These are phyloP conservation scores for Eucidaris tribuloides DNA, from an alignment of 35 echinoderm and acorn worm genomes.

Conservation along the genomic window DNA sequence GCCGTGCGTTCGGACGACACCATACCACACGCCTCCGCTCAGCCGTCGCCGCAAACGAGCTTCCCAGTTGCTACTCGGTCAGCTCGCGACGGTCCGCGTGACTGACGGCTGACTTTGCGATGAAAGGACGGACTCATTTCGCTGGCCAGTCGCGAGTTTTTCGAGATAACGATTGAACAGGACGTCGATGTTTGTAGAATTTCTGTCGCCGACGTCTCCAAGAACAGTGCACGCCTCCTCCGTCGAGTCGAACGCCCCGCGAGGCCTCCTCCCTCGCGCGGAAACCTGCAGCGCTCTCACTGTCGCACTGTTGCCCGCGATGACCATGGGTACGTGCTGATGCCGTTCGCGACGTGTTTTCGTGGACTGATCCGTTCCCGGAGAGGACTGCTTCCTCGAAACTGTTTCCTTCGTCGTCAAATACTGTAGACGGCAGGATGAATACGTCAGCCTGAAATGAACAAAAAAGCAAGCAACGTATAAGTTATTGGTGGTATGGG, in stretches of 20 bases:
- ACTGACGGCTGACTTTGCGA: constrained; percentile 86
- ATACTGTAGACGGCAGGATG: constrained; percentile 94
- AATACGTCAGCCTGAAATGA: constrained; percentile 92
- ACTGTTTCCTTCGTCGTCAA: constrained; percentile 67
- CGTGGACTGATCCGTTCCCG: constrained; percentile 80
- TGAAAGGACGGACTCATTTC: constrained; percentile 99
- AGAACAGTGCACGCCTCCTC: constrained; percentile 75
- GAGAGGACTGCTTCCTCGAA: constrained; percentile 77
- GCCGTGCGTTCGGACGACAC: constrained; percentile 79
- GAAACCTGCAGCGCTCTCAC: constrained; percentile 46
- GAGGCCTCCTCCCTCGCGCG: constrained; percentile 73
- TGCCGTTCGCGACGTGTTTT: constrained; percentile 59
- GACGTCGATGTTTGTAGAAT: constrained; percentile 82
- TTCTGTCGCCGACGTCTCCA: constrained; percentile 96
- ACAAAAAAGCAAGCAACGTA: constrained; percentile 20
- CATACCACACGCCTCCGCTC: constrained; percentile 91
- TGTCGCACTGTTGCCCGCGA: constrained; percentile 95
- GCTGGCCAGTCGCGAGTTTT: constrained; percentile 86
- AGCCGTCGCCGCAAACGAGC: constrained; percentile 63
- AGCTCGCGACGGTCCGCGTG: constrained; percentile 60
- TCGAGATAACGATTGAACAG: constrained; percentile 83
- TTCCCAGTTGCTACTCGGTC: constrained; percentile 55
- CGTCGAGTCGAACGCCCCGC: constrained; percentile 48
- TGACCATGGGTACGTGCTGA: constrained; percentile 88
- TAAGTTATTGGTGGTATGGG: no score